Conservation (phyloP, 92 coral and sea anemone genomes). For the Paragorgia papillata region DNA sequence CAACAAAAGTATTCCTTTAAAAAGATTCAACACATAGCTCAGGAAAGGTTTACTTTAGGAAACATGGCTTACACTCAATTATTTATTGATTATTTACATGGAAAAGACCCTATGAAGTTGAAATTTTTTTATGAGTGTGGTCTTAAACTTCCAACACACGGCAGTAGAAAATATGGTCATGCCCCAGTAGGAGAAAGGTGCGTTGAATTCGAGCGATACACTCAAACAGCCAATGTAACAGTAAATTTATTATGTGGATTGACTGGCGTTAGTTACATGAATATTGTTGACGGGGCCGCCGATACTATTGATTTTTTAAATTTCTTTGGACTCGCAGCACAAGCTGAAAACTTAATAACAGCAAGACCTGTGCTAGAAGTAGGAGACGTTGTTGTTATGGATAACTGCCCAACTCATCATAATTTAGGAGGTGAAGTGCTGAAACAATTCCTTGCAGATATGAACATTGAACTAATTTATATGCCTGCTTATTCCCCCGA, state of each 20-base stretch:
- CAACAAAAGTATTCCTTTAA: conserved; percentile 50
- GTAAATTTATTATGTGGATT: conserved; percentile 58
- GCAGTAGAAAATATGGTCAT: conserved; percentile 56
- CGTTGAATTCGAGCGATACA: conserved; percentile 51
- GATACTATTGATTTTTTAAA: conserved; percentile 46
- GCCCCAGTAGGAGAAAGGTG: conserved; percentile 64
- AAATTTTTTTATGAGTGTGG: conserved; percentile 65
- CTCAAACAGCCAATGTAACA: conserved; percentile 57
- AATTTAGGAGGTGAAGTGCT: conserved; percentile 53
- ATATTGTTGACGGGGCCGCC: conserved; percentile 49
- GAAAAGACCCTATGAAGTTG: conserved; percentile 50
- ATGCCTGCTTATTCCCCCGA: conserved; percentile 61
- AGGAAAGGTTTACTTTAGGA: conserved; percentile 49
- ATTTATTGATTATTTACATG: too few relatives aligned
- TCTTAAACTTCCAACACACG: conserved; percentile 59
- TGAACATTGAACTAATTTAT: conserved; percentile 54
- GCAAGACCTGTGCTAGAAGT: conserved; percentile 55
- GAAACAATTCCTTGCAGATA: conserved; percentile 50
- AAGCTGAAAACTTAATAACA: conserved; percentile 44
- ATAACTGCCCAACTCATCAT: conserved; percentile 61
- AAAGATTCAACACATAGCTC: conserved; percentile 42
- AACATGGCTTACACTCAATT: conserved; percentile 66
- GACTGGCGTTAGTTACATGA: conserved; percentile 52
- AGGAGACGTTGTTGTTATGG: conserved; percentile 54
- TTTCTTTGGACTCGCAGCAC: conserved; percentile 52